A percentile compares a stretch with the other conserved stretches of the same genome.
These are phyloP conservation scores for Gasterosteus nipponicus DNA, from an alignment of 2,113 vertebrate species.

Conservation along the genomic window DNA sequence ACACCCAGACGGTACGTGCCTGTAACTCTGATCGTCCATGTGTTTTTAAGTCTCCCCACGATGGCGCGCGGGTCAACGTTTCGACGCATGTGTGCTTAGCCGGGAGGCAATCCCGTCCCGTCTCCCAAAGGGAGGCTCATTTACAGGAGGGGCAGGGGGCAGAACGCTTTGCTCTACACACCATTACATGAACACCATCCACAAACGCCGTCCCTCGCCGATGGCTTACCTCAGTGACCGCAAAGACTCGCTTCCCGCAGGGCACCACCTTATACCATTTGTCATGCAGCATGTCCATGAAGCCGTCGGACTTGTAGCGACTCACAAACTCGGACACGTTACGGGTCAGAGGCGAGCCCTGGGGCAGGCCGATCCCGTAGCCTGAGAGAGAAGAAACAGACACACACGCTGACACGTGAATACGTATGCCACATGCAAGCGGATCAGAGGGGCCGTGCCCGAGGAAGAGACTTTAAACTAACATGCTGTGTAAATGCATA, in stretches of 20 bases:
- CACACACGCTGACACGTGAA: conserved; percentile 12
- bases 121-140: conserved; percentile 64
- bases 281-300: conserved; percentile 96
- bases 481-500: not conserved
- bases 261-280: conserved; percentile 97
- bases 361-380: conserved; percentile 94
- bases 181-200: conserved; percentile 52
- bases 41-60: not conserved
- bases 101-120: conserved; percentile 46
- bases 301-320: conserved; percentile 94
- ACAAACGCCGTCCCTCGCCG: conserved; percentile 22
- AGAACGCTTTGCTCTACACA: conserved; percentile 47
- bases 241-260: conserved; percentile 93
- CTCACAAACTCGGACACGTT: conserved; percentile 95
- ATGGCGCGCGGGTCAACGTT: not conserved
- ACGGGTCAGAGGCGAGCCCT: conserved; percentile 90
- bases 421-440: conserved; percentile 16
- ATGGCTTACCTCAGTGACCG: conserved; percentile 90
- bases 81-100: conserved; percentile 32
- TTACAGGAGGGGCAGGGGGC: conserved; percentile 45
- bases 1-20: conserved; percentile 51
- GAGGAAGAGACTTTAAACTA: not conserved
- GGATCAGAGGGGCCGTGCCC: conserved; percentile 1
- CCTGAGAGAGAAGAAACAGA: conserved; percentile 76
- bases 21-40: conserved; percentile 4